Percentiles rank a stretch among this genome's conserved stretches.
Evolutionary conservation across 1,140 invertebrate genomes (phyloP).

Genomic region (Drosophila seguyi): DNA sequence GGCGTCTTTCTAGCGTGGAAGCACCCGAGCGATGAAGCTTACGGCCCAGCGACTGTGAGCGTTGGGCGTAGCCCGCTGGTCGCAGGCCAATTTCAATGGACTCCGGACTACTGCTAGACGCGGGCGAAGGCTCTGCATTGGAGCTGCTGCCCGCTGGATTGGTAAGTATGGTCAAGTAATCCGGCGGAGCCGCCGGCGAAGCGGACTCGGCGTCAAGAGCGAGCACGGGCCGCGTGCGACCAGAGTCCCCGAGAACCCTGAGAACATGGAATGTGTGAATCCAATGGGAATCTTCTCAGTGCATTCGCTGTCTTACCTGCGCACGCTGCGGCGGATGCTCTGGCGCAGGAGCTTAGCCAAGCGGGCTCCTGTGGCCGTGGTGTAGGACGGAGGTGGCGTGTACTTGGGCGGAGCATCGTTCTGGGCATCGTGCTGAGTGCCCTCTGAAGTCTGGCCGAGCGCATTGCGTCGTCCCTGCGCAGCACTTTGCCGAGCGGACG

Average conservation of each 20-base stretch:
- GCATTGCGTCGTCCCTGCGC: constrained; percentile 51
- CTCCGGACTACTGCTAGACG: constrained; percentile 84
- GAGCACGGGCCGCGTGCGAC: constrained; percentile 68
- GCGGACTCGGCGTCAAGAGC: constrained; percentile 63
- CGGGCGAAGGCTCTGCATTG: constrained; percentile 77
- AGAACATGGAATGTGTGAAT: background rate
- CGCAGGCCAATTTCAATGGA: constrained; percentile 65
- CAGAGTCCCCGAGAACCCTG: constrained; percentile 76
- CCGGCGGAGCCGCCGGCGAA: constrained; percentile 72
- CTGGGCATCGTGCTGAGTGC: constrained; percentile 77
- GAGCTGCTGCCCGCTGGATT: constrained; percentile 74
- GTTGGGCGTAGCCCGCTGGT: constrained; percentile 57
- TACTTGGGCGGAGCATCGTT: constrained; percentile 96
- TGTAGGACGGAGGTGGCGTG: constrained; percentile 96
- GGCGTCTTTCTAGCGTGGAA: constrained; percentile 47
- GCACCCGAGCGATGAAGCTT: constrained; percentile 52
- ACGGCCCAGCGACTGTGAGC: constrained; percentile 65
- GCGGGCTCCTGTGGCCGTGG: constrained; percentile 94
- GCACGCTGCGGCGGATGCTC: constrained; percentile 92
- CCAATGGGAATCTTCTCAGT: background rate
- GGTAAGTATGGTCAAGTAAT: constrained; percentile 85
- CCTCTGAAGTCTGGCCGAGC: constrained; percentile 17
- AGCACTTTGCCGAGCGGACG: constrained; percentile 56
- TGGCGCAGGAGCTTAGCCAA: constrained; percentile 92
- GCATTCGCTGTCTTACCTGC: constrained; percentile 85